A percentile compares a stretch with the other conserved stretches of the same genome.
phyloP scores from a whole-genome alignment of 2,797 vertebrate genomes.

The Pitangus sulphuratus region DNA sequence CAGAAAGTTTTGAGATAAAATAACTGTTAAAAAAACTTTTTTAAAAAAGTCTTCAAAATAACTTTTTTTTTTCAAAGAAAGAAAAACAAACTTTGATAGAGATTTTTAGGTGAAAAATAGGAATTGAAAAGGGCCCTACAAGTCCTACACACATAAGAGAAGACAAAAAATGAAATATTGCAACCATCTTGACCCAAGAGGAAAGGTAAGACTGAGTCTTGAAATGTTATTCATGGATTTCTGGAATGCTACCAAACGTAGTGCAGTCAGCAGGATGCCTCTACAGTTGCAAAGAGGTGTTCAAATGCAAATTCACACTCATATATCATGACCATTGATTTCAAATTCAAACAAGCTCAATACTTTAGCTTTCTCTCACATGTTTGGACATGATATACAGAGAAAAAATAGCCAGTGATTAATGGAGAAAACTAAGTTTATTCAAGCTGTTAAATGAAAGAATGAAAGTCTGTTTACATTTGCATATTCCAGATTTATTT shows the following conservation, averaged over 20 bases:
- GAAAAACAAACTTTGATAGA: neutral
- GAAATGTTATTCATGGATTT: slow-evolving; percentile 14
- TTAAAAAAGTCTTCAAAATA: neutral
- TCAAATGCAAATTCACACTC: neutral
- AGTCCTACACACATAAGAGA: neutral
- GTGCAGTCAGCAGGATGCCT: neutral
- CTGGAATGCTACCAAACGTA: neutral
- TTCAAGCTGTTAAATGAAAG: neutral
- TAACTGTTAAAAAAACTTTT: neutral
- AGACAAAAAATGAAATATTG: neutral
- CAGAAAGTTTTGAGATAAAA: neutral
- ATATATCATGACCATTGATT: neutral
- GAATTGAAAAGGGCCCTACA: neutral
- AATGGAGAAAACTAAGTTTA: neutral
- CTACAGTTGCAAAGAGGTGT: neutral
- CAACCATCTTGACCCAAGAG: neutral
- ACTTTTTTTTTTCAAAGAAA: neutral
- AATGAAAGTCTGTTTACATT: neutral
- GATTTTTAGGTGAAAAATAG: neutral
- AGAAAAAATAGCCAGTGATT: neutral
- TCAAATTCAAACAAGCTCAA: slow-evolving; percentile 1
- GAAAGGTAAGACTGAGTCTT: neutral
- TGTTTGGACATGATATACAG: neutral
- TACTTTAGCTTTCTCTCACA: neutral
- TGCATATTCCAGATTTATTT: neutral